A percentile compares a stretch with the other conserved stretches of the same genome.
phyloP scores from a whole-genome alignment of 1,140 invertebrate genomes.

The Bombus balteatus region DNA sequence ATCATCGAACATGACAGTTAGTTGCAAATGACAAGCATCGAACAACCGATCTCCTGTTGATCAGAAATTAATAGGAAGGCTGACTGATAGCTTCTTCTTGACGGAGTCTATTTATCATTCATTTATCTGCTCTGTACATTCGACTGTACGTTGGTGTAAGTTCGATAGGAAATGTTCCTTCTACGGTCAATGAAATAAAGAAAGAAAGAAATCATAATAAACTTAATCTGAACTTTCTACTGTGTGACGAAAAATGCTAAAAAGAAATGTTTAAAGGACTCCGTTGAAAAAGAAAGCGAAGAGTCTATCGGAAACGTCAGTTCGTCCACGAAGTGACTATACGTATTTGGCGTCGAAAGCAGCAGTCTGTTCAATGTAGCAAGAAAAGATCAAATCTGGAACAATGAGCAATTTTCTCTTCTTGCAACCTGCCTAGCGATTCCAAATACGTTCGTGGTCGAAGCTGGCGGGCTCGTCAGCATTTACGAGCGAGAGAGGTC shows the following conservation, averaged over 20 bases:
- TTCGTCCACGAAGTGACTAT: background rate
- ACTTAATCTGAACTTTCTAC: background rate
- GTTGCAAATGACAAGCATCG: background rate
- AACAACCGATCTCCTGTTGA: background rate
- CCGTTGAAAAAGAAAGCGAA: background rate
- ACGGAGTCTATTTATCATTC: too few relatives aligned
- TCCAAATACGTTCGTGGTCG: constrained; percentile 32
- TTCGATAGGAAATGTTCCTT: background rate
- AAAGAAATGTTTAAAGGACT: background rate
- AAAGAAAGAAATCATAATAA: background rate
- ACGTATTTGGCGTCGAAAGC: constrained; percentile 16
- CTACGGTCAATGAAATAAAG: background rate
- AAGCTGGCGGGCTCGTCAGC: constrained; percentile 27
- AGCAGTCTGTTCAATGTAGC: background rate
- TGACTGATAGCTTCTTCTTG: background rate
- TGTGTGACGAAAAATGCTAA: too few relatives aligned
- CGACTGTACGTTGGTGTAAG: too few relatives aligned
- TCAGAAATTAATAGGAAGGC: background rate
- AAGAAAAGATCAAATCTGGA: constrained; percentile 29
- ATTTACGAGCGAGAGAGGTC: constrained; percentile 31
- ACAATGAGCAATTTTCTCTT: constrained; percentile 51
- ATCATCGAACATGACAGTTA: background rate
- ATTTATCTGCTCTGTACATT: too few relatives aligned
- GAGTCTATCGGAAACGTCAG: background rate
- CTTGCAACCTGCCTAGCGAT: background rate